Conservation (phyloP, 2,113 vertebrate species). For the Epinephelus moara region DNA sequence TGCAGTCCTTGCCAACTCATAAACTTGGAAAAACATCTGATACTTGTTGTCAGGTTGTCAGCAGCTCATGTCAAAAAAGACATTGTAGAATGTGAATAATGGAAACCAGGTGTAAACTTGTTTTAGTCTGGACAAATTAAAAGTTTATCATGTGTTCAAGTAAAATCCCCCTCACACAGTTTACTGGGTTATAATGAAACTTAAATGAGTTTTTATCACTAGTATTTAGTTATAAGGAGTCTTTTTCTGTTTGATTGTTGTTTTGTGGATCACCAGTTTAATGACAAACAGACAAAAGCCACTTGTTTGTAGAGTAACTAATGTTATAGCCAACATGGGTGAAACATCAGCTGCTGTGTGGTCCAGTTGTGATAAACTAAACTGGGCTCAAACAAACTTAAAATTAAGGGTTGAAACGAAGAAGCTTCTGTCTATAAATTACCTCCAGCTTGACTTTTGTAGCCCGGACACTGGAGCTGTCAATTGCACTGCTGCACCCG, state of each 20-base stretch:
- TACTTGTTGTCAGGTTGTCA: slow-evolving; percentile 1
- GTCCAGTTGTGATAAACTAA: not conserved
- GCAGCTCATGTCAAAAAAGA: slow-evolving; percentile 5
- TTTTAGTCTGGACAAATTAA: too few relatives aligned
- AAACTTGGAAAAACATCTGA: not conserved
- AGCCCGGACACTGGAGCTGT: slow-evolving; percentile 60
- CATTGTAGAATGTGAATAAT: slow-evolving; percentile 16
- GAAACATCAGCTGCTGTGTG: slow-evolving; percentile 14
- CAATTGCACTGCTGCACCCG: slow-evolving; percentile 54
- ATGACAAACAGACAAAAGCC: not conserved
- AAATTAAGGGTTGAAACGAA: slow-evolving; percentile 11
- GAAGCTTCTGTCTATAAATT: slow-evolving; percentile 59
- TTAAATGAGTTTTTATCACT: not conserved
- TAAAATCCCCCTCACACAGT: not conserved
- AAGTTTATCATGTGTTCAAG: not conserved
- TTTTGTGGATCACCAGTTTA: slow-evolving; percentile 2
- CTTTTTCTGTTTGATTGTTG: not conserved
- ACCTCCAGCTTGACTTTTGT: slow-evolving; percentile 37
- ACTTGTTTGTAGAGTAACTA: not conserved
- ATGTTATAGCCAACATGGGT: not conserved
- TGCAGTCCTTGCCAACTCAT: not conserved
- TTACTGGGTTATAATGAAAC: slow-evolving; percentile 11
- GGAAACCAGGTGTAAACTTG: not conserved
- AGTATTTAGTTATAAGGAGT: not conserved
- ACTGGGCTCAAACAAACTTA: slow-evolving; percentile 33